Conservation (phyloP, 2,797 vertebrate species). For the Notoglanidium macrostoma region DNA sequence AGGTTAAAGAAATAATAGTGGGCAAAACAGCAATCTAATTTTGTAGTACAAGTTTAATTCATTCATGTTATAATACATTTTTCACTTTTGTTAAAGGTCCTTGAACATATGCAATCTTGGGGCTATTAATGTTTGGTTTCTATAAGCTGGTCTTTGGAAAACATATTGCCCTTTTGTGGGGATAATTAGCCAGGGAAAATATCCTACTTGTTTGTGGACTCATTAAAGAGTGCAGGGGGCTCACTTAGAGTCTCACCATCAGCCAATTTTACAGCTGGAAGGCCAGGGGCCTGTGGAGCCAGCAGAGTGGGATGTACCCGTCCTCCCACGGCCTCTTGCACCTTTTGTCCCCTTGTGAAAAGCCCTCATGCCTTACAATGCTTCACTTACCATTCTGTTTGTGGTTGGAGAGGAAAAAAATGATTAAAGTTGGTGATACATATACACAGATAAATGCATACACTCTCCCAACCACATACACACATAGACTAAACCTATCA, state of each 20-base stretch:
- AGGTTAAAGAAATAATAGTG: constrained; percentile 27
- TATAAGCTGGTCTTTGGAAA: constrained; percentile 29
- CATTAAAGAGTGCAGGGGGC: constrained; percentile 62
- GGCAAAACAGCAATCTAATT: constrained; percentile 17
- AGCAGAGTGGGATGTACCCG: constrained; percentile 67
- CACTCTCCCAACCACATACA: constrained; percentile 62
- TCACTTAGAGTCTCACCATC: constrained; percentile 67
- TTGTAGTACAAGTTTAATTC: constrained; percentile 18
- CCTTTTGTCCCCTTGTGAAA: constrained; percentile 78
- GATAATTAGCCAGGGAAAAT: constrained; percentile 67
- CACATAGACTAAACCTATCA: constrained; percentile 76
- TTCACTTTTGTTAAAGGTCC: constrained; percentile 16
- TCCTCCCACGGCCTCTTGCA: constrained; percentile 72
- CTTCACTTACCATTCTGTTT: constrained; percentile 78
- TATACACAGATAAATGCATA: constrained; percentile 40
- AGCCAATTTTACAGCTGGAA: constrained; percentile 80
- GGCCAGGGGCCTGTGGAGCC: constrained; percentile 76
- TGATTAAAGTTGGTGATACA: constrained; percentile 75
- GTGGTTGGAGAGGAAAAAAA: constrained; percentile 62
- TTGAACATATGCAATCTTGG: constrained; percentile 42
- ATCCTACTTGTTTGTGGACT: constrained; percentile 71
- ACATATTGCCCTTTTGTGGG: constrained; percentile 53
- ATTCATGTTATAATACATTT: neutral
- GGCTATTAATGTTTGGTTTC: constrained; percentile 46
- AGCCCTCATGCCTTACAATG: constrained; percentile 71